These are phyloP conservation scores for Podarcis lilfordi DNA, from an alignment of 2,797 vertebrate species.

Conservation along the genomic window DNA sequence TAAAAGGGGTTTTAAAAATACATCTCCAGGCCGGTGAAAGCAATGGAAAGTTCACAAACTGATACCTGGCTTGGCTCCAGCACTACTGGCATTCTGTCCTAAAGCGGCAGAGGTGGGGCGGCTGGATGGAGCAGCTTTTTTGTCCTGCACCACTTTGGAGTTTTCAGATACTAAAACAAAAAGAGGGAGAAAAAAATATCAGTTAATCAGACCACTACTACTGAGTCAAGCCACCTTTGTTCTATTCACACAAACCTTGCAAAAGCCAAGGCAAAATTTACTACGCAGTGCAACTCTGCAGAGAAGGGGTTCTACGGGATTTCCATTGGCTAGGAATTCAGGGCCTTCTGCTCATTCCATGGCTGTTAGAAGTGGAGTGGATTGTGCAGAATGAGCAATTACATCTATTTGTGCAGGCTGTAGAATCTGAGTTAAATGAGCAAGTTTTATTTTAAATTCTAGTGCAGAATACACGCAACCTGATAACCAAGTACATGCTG, in stretches of 20 bases:
- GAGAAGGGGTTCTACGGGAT: background rate
- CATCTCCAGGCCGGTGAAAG: background rate
- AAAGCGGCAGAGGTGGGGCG: constrained; percentile 53
- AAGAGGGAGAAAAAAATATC: constrained; percentile 35
- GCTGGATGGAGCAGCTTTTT: constrained; percentile 66
- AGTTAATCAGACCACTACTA: constrained; percentile 39
- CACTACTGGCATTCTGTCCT: constrained; percentile 66
- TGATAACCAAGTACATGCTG: background rate
- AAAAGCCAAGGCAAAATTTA: background rate
- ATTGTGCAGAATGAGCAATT: background rate
- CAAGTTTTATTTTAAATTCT: background rate
- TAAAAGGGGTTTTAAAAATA: background rate
- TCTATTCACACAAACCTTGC: background rate
- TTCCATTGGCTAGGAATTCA: background rate
- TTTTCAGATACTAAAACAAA: constrained; percentile 68
- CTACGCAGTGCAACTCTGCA: background rate
- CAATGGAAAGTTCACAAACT: background rate
- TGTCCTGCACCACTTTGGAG: constrained; percentile 77
- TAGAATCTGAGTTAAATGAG: too few species aligned
- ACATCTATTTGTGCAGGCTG: too few species aligned
- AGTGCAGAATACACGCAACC: background rate
- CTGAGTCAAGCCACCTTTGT: background rate
- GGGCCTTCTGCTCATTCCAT: background rate
- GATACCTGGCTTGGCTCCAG: constrained; percentile 77
- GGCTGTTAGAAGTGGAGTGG: background rate